These are phyloP conservation scores for Masnerella sp. DNA, from an alignment of 2,888 invertebrate species.

Conservation along the genomic window DNA sequence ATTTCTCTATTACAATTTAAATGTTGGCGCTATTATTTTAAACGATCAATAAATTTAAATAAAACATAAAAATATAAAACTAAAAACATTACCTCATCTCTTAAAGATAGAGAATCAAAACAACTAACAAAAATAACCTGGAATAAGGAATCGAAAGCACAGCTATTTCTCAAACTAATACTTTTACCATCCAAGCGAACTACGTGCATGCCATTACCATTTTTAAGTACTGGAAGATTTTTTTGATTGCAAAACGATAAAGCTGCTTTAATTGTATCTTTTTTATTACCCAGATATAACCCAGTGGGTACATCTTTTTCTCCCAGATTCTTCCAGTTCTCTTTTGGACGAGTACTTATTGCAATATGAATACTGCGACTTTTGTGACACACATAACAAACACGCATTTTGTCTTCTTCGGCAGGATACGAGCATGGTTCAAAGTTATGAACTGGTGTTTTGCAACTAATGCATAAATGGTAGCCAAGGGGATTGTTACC, in stretches of 20 bases:
- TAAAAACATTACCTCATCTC: slow-evolving; percentile 1
- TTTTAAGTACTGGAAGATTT: neutral
- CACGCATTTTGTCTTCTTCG: neutral
- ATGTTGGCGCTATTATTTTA: too few relatives aligned
- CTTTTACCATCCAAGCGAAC: neutral
- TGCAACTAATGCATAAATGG: slow-evolving; percentile 13
- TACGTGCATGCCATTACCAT: neutral
- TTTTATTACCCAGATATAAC: slow-evolving; percentile 8
- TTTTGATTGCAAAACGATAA: neutral
- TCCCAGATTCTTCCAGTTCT: slow-evolving; percentile 12
- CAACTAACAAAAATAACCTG: slow-evolving; percentile 1
- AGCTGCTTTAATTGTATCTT: neutral
- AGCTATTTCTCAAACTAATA: neutral
- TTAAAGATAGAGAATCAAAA: neutral
- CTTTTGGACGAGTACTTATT: neutral
- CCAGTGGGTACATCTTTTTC: neutral
- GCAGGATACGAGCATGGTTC: slow-evolving; percentile 5
- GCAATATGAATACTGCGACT: neutral
- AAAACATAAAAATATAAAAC: too few relatives aligned
- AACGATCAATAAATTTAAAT: too few relatives aligned
- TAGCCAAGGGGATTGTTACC: slow-evolving; percentile 3
- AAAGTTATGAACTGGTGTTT: neutral
- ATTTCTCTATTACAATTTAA: too few relatives aligned
- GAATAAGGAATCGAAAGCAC: slow-evolving; percentile 9
- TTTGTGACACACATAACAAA: neutral